Percentiles rank a stretch among this genome's conserved stretches.
Conservation (phyloP, 2,888 invertebrate species). For the Ornithoptera alexandrae region DNA sequence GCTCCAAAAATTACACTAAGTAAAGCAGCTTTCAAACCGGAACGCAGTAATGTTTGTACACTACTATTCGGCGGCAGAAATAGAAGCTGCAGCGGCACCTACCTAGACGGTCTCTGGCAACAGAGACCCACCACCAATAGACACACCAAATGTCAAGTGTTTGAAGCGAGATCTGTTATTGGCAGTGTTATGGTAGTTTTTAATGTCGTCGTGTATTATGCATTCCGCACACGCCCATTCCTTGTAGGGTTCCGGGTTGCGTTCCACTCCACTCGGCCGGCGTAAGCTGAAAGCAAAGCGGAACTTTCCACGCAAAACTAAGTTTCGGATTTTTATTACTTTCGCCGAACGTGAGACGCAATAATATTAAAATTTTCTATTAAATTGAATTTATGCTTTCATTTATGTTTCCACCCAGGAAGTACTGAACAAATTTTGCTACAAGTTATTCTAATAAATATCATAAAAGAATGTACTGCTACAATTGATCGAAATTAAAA, state of each 20-base stretch:
- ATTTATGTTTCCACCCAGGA: constrained; percentile 32
- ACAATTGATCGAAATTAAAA: no score
- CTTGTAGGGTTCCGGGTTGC: constrained; percentile 69
- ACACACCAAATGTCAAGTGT: constrained; percentile 9
- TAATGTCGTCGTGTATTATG: constrained; percentile 76
- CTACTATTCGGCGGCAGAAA: no score
- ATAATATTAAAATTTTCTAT: constrained; percentile 66
- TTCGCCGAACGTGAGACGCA: constrained; percentile 73
- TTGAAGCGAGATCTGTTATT: constrained; percentile 53
- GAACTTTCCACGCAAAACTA: constrained; percentile 71
- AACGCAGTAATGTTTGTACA: no score
- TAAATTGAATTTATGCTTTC: constrained; percentile 43
- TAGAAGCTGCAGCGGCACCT: no score
- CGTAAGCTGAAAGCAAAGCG: constrained; percentile 66
- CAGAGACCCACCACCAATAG: no score
- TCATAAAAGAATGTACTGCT: no score
- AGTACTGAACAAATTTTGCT: constrained; percentile 25
- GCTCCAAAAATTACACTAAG: no score
- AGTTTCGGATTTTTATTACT: constrained; percentile 77
- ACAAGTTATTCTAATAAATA: constrained; percentile 9
- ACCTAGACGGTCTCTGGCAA: no score
- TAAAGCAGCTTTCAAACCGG: no score
- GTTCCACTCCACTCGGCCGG: constrained; percentile 60
- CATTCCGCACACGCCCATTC: constrained; percentile 78
- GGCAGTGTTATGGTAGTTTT: constrained; percentile 76